Conservation (phyloP, 2,797 vertebrate species). For the Thamnophis elegans region DNA sequence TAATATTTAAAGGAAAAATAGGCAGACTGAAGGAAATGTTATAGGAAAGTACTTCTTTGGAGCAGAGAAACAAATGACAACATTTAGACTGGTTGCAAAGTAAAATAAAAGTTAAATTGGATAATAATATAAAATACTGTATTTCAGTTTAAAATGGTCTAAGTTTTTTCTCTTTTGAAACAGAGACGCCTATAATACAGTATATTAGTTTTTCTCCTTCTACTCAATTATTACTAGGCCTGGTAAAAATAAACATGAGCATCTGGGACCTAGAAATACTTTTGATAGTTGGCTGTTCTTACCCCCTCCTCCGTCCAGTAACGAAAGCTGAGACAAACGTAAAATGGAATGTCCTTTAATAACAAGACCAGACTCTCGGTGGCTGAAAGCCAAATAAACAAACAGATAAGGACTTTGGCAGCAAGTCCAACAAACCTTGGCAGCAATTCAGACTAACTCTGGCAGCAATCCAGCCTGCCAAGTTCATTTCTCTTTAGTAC, state of each 20-base stretch:
- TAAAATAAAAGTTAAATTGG: neutral
- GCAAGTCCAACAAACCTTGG: no score
- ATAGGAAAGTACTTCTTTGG: no score
- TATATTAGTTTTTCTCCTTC: neutral
- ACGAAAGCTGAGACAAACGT: no score
- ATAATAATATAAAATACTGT: neutral
- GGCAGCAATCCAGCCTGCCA: no score
- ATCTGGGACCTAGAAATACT: neutral
- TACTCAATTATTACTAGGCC: neutral
- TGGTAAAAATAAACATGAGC: neutral
- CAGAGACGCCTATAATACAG: neutral
- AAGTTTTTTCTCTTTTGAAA: neutral
- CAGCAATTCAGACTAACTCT: no score
- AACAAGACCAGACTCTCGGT: no score
- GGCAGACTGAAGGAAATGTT: neutral
- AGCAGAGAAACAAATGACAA: neutral
- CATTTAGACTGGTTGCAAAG: neutral
- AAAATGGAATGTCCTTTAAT: no score
- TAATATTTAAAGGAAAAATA: neutral
- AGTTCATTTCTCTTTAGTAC: no score
- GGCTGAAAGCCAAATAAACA: no score
- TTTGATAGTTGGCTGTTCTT: neutral
- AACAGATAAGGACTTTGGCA: no score
- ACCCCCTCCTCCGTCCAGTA: no score
- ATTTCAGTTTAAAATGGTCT: neutral